Evolutionary conservation across 2,113 vertebrate species (phyloP).

Genomic region (Chascanopsetta lugubris): DNA sequence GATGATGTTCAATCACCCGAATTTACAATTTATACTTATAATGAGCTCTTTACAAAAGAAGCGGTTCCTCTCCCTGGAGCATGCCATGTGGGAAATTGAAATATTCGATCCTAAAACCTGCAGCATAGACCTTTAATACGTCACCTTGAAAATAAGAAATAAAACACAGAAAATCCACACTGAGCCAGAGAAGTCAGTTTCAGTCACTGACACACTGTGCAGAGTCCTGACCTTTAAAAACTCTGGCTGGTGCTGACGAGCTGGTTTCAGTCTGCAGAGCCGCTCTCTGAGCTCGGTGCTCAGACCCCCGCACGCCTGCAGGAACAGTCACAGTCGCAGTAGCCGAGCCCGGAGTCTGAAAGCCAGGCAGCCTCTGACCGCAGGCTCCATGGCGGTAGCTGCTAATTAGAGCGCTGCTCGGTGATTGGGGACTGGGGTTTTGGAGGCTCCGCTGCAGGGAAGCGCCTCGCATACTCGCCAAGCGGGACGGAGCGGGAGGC

Average conservation of each 20-base stretch:
- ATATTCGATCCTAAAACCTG: too few species aligned
- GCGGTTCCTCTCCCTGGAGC: too few species aligned
- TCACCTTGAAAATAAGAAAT: slow-evolving; percentile 27
- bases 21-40: too few species aligned
- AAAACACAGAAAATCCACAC: slow-evolving; percentile 3
- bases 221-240: slow-evolving; percentile 10
- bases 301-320: slow-evolving; percentile 25
- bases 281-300: slow-evolving; percentile 26
- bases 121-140: too few species aligned
- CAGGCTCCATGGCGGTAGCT: slow-evolving; percentile 82
- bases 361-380: slow-evolving; percentile 74
- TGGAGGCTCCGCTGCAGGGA: slow-evolving; percentile 67
- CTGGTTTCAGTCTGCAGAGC: slow-evolving; percentile 22
- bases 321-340: slow-evolving; percentile 56
- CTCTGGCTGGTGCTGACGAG: slow-evolving; percentile 11
- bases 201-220: not conserved
- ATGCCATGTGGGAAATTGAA: too few species aligned
- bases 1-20: too few species aligned
- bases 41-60: too few species aligned
- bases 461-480: slow-evolving; percentile 70
- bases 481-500: slow-evolving; percentile 63
- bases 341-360: slow-evolving; percentile 45
- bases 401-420: slow-evolving; percentile 81
- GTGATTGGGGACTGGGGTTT: slow-evolving; percentile 77
- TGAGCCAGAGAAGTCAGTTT: not conserved